Conservation (phyloP, 2,888 invertebrate species). For the Macrosiphum euphorbiae region DNA sequence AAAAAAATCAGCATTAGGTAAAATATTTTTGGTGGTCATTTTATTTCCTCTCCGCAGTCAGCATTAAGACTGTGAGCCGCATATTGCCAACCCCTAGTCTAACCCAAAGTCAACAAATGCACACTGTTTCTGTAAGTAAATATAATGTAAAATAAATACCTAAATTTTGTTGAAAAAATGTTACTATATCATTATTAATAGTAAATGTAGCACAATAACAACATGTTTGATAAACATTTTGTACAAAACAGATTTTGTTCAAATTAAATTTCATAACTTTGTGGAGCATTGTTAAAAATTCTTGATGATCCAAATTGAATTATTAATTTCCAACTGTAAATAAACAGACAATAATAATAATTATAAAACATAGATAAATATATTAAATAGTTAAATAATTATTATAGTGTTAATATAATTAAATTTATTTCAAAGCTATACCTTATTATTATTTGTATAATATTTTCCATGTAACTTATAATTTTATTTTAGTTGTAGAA, state of each 20-base stretch:
- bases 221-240: conserved; percentile 21
- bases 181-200: neutral
- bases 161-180: conserved; percentile 29
- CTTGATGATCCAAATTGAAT: neutral
- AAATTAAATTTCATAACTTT: conserved; percentile 7
- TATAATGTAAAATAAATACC: conserved; percentile 10
- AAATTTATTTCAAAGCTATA: neutral
- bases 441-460: neutral
- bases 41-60: too few relatives aligned
- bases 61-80: too few relatives aligned
- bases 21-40: too few relatives aligned
- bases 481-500: neutral
- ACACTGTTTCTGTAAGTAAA: neutral
- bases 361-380: neutral
- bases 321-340: neutral
- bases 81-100: neutral
- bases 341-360: neutral
- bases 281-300: neutral
- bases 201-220: neutral
- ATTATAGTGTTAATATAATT: neutral
- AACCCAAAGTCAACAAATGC: neutral
- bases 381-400: neutral
- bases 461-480: neutral
- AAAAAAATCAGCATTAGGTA: too few relatives aligned
- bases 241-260: neutral